phyloP scores from a whole-genome alignment of 2,888 invertebrate genomes.

The Archaeoteleia sp. region DNA sequence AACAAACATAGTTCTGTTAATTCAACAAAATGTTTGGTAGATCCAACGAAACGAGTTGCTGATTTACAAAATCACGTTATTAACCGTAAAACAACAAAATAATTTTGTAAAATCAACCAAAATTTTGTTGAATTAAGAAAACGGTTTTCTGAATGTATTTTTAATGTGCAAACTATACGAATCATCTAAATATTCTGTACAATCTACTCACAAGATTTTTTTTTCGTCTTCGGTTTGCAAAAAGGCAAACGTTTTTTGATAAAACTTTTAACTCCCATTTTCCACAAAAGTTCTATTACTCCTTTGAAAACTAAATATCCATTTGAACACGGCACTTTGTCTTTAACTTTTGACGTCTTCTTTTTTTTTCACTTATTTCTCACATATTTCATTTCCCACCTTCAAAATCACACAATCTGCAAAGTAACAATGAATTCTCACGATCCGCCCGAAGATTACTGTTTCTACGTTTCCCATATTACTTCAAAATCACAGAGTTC shows the following conservation, averaged over 20 bases:
- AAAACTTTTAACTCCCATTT: constrained; percentile 70
- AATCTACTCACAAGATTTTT: constrained; percentile 63
- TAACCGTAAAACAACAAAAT: too few species aligned
- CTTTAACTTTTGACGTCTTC: background rate
- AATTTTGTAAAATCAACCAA: too few species aligned
- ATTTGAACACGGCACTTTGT: too few species aligned
- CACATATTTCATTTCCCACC: background rate
- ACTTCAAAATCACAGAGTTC: constrained; percentile 10
- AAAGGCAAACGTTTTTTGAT: constrained; percentile 69
- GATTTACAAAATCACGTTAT: too few species aligned
- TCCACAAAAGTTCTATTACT: constrained; percentile 25
- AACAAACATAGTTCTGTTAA: too few species aligned
- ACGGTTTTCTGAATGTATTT: too few species aligned
- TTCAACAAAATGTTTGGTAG: too few species aligned
- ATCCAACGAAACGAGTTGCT: too few species aligned
- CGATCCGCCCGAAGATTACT: constrained; percentile 33
- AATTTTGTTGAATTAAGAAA: too few species aligned
- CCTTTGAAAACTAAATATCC: too few species aligned
- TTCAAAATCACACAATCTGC: constrained; percentile 19
- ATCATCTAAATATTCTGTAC: constrained; percentile 1
- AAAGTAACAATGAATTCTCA: constrained; percentile 40
- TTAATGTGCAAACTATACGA: too few species aligned
- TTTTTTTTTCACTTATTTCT: too few species aligned
- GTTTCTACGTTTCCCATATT: constrained; percentile 31
- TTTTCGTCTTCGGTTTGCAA: constrained; percentile 66